A percentile compares a stretch with the other conserved stretches of the same genome.
Evolutionary conservation across 1,140 invertebrate species (phyloP).

Genomic region (Apis mellifera): DNA sequence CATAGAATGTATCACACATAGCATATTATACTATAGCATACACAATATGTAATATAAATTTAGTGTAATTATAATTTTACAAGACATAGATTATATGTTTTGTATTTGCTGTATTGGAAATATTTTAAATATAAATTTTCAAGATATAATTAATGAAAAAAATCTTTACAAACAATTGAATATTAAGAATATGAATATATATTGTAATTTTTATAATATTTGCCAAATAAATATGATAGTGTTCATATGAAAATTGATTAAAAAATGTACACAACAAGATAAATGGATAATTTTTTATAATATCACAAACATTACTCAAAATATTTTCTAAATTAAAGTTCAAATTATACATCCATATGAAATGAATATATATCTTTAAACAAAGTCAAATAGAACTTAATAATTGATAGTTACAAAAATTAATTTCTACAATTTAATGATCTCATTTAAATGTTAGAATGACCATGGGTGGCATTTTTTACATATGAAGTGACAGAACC

Average conservation of each 20-base stretch:
- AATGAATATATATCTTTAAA: slow-evolving; percentile 10
- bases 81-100: not conserved
- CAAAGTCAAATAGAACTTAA: not conserved
- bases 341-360: slow-evolving; percentile 3
- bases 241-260: not conserved
- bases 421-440: not conserved
- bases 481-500: not conserved
- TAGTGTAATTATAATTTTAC: not conserved
- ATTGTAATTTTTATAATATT: slow-evolving; percentile 18
- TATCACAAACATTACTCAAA: slow-evolving; percentile 29
- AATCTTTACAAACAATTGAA: not conserved
- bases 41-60: not conserved
- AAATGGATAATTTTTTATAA: slow-evolving; percentile 7
- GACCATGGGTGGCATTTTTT: not conserved
- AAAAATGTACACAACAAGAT: slow-evolving; percentile 6
- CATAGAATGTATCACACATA: slow-evolving; percentile 31
- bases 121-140: not conserved
- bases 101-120: not conserved
- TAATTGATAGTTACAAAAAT: slow-evolving; percentile 32
- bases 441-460: not conserved
- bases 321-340: not conserved
- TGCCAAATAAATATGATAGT: slow-evolving; percentile 5
- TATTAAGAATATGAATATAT: not conserved
- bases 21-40: slow-evolving; percentile 7
- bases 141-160: slow-evolving; percentile 2